These are phyloP conservation scores for Coenobita brevimanus DNA, from an alignment of 1,140 invertebrate genomes.

Conservation along the genomic window DNA sequence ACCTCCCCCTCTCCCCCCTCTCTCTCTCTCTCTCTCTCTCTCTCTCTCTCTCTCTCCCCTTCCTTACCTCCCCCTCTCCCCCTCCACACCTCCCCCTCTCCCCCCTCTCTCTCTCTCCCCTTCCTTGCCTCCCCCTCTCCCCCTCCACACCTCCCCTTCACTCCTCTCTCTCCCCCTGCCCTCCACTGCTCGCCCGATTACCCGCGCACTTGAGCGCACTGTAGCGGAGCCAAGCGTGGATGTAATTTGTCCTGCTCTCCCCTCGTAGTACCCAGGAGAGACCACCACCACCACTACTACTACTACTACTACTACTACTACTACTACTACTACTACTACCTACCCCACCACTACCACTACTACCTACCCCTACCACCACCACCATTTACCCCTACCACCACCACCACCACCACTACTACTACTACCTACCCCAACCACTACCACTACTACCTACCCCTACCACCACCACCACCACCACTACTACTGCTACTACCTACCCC, in stretches of 20 bases:
- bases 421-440: no score
- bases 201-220: constrained; percentile 48
- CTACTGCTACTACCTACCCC: no score
- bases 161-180: neutral
- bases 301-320: neutral
- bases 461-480: no score
- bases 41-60: neutral
- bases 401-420: no score
- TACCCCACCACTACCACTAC: no score
- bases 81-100: neutral
- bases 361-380: no score
- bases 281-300: neutral
- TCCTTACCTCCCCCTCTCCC: neutral
- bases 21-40: neutral
- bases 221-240: constrained; percentile 39
- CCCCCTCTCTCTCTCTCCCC: neutral
- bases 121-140: neutral
- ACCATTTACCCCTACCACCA: neutral
- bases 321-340: no score
- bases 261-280: no score
- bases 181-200: constrained; percentile 33
- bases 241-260: constrained; percentile 32
- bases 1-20: neutral
- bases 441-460: no score
- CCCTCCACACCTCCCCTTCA: neutral